Base-by-base conservation (phyloP, 2,888 invertebrate species). In the Lacanobia oleracea region DNA sequence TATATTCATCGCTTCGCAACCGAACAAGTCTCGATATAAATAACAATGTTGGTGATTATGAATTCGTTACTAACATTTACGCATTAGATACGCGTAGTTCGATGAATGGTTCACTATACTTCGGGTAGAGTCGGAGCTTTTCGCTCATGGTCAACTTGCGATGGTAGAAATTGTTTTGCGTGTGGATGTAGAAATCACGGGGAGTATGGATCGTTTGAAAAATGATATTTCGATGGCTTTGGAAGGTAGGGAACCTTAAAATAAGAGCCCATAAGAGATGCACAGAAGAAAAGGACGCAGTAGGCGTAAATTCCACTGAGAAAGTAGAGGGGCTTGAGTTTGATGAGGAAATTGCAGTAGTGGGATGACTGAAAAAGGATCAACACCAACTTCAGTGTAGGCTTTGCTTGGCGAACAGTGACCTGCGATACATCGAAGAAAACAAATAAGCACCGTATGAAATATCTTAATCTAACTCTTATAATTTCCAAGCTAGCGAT, bases 21-120 rank as follows among this genome's bases (percentile, higher is more conserved):
- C 77, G 80, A 88, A 86, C 80, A 82, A 54, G 75, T 81, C 80
- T 89, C 84, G 85, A 86, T 82, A 73, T 83, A 79, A 84, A 87
- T 85, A 85, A 89, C 88, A 90, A 88, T 89, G 81, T 79, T 77
- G 79, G 88, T 89, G 87, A 89, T 90, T 90, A 90, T 86, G 75
- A 88, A 91, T 91, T 90, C 84, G 91, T 85, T 89, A 84, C 87
- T 87, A 87, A 86, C 88, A 88, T 88, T 91, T 89, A 84, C 75
- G 79, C 77, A 88, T 91, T 90, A 67, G 88, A 81, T 79, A 89
- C 87, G 90, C 85, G 67, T 88, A 81, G 81, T 87, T 71, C 69
- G 61, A 65, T 59, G 45, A 68, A 72, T 72, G 59, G 67, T 66
- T 77, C 73, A 65, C 37, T 27, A 21, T 56, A 74, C 27, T 67